Conservation (phyloP, 2,797 vertebrate species). For the Cyprinella venusta region DNA sequence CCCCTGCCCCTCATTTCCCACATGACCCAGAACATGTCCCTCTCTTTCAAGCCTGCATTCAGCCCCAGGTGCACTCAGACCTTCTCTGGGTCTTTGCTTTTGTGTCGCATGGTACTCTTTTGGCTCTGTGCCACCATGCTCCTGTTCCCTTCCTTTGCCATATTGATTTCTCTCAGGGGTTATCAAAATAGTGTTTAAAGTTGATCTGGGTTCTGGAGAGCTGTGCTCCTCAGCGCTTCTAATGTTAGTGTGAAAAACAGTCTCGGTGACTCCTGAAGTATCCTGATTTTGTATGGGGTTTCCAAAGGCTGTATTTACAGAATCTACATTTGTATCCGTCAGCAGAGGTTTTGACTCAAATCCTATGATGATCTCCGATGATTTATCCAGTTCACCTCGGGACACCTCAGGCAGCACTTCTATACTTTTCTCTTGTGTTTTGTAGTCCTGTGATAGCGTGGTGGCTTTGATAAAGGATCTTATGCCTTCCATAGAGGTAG, state of each 20-base stretch:
- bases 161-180: slow-evolving; percentile 39
- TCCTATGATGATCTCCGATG: too few species aligned
- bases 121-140: slow-evolving; percentile 38
- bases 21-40: slow-evolving; percentile 48
- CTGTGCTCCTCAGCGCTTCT: slow-evolving; percentile 44
- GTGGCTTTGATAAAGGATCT: slow-evolving; percentile 6
- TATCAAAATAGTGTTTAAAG: slow-evolving; percentile 51
- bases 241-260: slow-evolving; percentile 46
- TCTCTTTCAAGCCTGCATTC: slow-evolving; percentile 52
- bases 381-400: slow-evolving; percentile 16
- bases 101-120: slow-evolving; percentile 41
- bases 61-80: slow-evolving; percentile 45
- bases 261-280: slow-evolving; percentile 2
- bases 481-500: slow-evolving; percentile 2
- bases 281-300: slow-evolving; percentile 3
- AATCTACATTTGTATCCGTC: slow-evolving; percentile 32
- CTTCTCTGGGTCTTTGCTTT: slow-evolving; percentile 48
- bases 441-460: slow-evolving; percentile 15
- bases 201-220: slow-evolving; percentile 38
- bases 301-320: slow-evolving; percentile 17
- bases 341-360: slow-evolving; percentile 9
- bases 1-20: slow-evolving; percentile 49
- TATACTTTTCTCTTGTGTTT: background rate
- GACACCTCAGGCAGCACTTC: background rate
- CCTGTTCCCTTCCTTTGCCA: slow-evolving; percentile 28